Evolutionary conservation across 1,140 invertebrate genomes (phyloP), one percentile per base, ranked within the genome.

Genomic region (Tetragonula clypearis): DNA sequence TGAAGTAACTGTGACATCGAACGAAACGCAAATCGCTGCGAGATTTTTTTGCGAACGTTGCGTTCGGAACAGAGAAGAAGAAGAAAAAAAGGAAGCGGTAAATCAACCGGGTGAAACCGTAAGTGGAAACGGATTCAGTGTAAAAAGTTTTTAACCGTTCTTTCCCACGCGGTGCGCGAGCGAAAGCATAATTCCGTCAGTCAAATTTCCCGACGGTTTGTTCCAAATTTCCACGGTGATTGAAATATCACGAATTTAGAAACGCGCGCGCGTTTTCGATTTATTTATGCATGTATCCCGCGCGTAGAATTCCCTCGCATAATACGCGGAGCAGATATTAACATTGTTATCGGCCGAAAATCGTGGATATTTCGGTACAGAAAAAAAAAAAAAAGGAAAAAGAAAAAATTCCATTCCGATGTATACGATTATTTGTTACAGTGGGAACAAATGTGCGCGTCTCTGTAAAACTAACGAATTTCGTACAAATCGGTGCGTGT

Each of bases 401-500:
- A 6, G 17, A 21, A 35, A 19, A 35, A 35, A 68, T 68, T 26
- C 19, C 17, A 35, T 35, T 19, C 21, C 66, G 30, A 35, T 68
- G 17, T 68, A 8, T 49, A 30, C 65, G 26, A 35, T 68, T 68
- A 21, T 68, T 68, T 21, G 66, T 68, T 68, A 35, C 49, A 9
- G n/a, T 4, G 4, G 12, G 0, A 8, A 21, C 15, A 11, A n/a
- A 1, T 21, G 49, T 55, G n/a, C 35, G 3, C 14, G 12, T 68
- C 19, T 9, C 49, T 21, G 11, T 79, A 62, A 62, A 77, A 77
- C 75, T 35, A 56, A 79, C 56, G 30, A 79, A 79, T 79, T n/a
- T 55, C 21, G 21, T 49, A 56, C 41, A 8, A 8, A 49, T 49
- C 41, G 0, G 41, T 49, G 41, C 41, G 41, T 9, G 41, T 49